These are phyloP conservation scores for Hystrix cristata DNA, from an alignment of 2,113 vertebrate genomes.

Conservation along the genomic window DNA sequence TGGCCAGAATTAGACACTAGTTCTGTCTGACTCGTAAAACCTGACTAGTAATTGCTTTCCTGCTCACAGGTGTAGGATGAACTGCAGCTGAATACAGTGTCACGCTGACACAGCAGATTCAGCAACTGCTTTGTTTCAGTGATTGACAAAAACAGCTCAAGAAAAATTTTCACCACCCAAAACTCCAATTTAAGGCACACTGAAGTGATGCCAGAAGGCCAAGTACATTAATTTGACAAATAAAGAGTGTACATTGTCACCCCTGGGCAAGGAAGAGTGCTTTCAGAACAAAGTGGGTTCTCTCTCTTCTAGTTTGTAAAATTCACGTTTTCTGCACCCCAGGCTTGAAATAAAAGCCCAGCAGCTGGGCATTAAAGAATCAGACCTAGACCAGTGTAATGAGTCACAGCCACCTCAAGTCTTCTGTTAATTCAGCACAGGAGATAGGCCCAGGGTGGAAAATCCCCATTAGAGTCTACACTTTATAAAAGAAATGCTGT, in stretches of 20 bases:
- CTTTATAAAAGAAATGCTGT: slow-evolving; percentile 3
- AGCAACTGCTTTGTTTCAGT: slow-evolving; percentile 70
- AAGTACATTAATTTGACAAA: slow-evolving; percentile 76
- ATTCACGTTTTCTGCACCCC: slow-evolving; percentile 40
- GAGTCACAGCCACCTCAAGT: background rate
- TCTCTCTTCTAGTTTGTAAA: slow-evolving; percentile 62
- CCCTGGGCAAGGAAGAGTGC: slow-evolving; percentile 27
- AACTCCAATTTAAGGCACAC: slow-evolving; percentile 56
- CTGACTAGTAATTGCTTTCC: slow-evolving; percentile 1
- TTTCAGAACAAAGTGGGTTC: slow-evolving; percentile 51
- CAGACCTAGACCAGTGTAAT: background rate
- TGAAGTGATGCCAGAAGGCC: slow-evolving; percentile 35
- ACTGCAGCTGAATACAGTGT: slow-evolving; percentile 18
- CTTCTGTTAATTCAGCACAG: slow-evolving; percentile 46
- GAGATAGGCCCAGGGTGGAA: background rate
- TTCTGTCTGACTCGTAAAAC: background rate
- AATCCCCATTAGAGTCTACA: background rate
- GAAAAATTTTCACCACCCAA: slow-evolving; percentile 66
- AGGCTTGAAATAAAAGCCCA: slow-evolving; percentile 17
- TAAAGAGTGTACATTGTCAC: slow-evolving; percentile 56
- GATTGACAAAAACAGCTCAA: slow-evolving; percentile 72
- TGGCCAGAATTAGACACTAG: background rate
- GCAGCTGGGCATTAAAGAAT: background rate
- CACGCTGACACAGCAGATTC: slow-evolving; percentile 59
- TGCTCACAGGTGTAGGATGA: slow-evolving; percentile 31